A percentile compares a stretch with the other conserved stretches of the same genome.
These are phyloP conservation scores for Volucella inflata DNA, from an alignment of 2,888 invertebrate genomes.

Conservation along the genomic window DNA sequence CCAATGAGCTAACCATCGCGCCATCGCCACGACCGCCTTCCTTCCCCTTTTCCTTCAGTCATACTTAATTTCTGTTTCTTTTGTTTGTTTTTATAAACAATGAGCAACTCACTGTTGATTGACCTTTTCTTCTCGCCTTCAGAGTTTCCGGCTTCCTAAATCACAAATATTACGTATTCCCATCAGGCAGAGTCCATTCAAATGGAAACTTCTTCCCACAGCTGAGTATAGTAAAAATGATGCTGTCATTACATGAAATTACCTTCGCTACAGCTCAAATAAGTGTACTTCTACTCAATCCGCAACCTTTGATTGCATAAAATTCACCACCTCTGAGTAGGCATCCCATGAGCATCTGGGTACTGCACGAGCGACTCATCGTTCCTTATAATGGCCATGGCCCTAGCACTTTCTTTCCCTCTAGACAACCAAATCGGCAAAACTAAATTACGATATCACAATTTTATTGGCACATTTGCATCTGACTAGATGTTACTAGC, in stretches of 20 bases:
- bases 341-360: not conserved
- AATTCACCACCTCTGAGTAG: not conserved
- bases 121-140: constrained; percentile 41
- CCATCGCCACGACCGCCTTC: too few species aligned
- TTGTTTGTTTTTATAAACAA: constrained; percentile 45
- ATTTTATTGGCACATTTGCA: constrained; percentile 45
- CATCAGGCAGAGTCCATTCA: constrained; percentile 42
- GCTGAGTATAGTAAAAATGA: constrained; percentile 38
- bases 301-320: constrained; percentile 3
- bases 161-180: constrained; percentile 30
- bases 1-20: too few species aligned
- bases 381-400: constrained; percentile 2
- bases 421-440: constrained; percentile 21
- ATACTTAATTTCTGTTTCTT: not conserved
- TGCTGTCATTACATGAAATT: constrained; percentile 44
- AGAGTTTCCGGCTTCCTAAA: constrained; percentile 21
- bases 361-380: not conserved
- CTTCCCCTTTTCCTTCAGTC: too few species aligned
- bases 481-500: not conserved
- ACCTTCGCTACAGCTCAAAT: constrained; percentile 19
- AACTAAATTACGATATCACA: constrained; percentile 46
- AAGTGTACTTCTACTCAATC: constrained; percentile 5
- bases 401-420: constrained; percentile 53
- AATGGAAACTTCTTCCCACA: constrained; percentile 61
- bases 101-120: constrained; percentile 45